Percentiles rank a stretch among this genome's conserved stretches.
These are phyloP conservation scores for Microtus richardsoni DNA, from an alignment of 2,113 vertebrate species.

Conservation along the genomic window DNA sequence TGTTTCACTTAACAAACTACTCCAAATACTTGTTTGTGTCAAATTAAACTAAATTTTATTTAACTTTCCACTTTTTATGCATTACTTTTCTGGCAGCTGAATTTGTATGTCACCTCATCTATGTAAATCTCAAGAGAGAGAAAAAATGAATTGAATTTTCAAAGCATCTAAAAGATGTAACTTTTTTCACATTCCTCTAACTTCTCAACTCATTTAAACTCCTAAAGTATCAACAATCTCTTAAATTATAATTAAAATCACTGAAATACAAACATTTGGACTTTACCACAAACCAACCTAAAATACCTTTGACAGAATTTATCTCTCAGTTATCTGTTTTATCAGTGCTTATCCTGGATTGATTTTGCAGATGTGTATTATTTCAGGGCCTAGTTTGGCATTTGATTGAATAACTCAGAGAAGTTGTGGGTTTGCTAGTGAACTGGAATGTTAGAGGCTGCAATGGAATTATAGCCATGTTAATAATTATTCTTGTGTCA, in stretches of 20 bases:
- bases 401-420: too few species aligned
- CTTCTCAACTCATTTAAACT: slow-evolving; percentile 31
- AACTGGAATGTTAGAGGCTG: too few species aligned
- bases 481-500: too few species aligned
- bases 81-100: background rate
- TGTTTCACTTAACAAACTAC: slow-evolving; percentile 26
- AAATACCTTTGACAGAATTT: background rate
- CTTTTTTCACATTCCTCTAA: background rate
- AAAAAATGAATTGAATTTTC: background rate
- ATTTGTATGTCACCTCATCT: background rate
- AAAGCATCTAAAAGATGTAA: background rate
- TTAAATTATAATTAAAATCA: background rate
- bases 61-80: background rate
- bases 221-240: background rate
- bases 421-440: too few species aligned
- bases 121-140: background rate
- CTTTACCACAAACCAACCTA: background rate
- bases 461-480: too few species aligned
- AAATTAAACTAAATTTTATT: slow-evolving; percentile 28
- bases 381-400: too few species aligned
- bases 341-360: background rate
- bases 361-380: too few species aligned
- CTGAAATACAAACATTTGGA: slow-evolving; percentile 33
- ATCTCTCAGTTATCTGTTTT: slow-evolving; percentile 55
- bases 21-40: background rate